Evolutionary conservation across 2,113 vertebrate genomes (phyloP).

Genomic region (Heterotilapia buettikoferi): DNA sequence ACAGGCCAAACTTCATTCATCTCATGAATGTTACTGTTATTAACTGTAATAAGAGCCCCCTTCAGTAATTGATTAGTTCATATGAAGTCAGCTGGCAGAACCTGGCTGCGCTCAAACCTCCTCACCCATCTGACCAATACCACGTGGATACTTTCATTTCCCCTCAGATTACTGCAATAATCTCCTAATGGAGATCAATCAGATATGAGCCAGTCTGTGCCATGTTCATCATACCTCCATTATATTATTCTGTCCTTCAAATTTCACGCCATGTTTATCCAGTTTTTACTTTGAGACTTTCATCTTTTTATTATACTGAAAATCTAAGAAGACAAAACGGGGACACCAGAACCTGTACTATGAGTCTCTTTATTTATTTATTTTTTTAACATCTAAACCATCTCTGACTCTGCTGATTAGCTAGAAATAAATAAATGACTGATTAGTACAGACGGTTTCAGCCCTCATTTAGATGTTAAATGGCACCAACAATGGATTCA

Average conservation of each 20-base stretch:
- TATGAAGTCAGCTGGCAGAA: neutral
- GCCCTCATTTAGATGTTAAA: neutral
- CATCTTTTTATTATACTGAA: neutral
- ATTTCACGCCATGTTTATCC: accelerated
- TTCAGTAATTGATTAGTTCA: neutral
- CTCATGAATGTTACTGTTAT: neutral
- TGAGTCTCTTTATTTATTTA: neutral
- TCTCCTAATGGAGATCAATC: neutral
- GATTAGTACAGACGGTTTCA: neutral
- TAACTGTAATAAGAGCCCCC: neutral
- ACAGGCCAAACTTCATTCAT: neutral
- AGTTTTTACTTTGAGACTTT: neutral
- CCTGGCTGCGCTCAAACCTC: neutral
- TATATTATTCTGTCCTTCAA: neutral
- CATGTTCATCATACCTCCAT: neutral
- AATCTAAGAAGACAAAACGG: neutral
- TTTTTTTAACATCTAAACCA: neutral
- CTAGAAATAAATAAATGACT: neutral
- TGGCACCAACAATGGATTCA: neutral
- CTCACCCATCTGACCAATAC: neutral
- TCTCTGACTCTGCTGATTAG: neutral
- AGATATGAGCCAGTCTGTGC: neutral
- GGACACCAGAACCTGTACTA: accelerated
- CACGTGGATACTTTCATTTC: neutral
- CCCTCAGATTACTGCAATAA: neutral